Conservation (phyloP, 2,113 vertebrate species). For the Talpa occidentalis region DNA sequence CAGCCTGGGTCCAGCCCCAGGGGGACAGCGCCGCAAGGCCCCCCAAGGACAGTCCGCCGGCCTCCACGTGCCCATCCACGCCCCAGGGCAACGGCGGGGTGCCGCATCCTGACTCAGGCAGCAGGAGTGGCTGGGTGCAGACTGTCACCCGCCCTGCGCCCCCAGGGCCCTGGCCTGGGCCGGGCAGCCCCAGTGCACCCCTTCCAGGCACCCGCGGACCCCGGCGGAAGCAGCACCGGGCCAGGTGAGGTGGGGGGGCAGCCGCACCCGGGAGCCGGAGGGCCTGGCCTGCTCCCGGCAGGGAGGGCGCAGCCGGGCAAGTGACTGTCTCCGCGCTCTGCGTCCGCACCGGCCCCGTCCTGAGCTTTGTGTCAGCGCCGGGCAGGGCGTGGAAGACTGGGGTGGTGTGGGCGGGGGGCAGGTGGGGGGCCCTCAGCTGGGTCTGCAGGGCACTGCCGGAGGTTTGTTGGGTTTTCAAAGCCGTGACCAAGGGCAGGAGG, state of each 20-base stretch:
- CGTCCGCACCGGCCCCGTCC: too few species aligned
- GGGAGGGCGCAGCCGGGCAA: too few species aligned
- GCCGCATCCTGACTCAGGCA: slow-evolving; percentile 85
- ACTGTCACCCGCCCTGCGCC: slow-evolving; percentile 89
- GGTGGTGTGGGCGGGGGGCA: too few species aligned
- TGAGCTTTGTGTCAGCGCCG: too few species aligned
- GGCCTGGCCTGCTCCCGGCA: too few species aligned
- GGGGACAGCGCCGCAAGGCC: slow-evolving; percentile 87
- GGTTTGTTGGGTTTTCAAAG: too few species aligned
- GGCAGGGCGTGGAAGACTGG: too few species aligned
- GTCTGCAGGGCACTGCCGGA: too few species aligned
- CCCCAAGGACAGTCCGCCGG: slow-evolving; percentile 88
- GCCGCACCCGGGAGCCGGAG: too few species aligned
- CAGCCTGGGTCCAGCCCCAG: slow-evolving; percentile 91
- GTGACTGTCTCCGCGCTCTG: too few species aligned
- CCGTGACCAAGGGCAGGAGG: too few species aligned
- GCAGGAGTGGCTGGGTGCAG: slow-evolving; percentile 87
- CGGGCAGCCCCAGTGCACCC: slow-evolving; percentile 79
- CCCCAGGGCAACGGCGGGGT: slow-evolving; percentile 88
- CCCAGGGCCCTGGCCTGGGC: slow-evolving; percentile 77
- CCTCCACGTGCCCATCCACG: slow-evolving; percentile 85
- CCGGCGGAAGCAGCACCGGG: slow-evolving; percentile 80
- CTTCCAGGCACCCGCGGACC: slow-evolving; percentile 84
- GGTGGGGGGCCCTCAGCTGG: too few species aligned
- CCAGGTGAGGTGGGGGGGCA: slow-evolving; percentile 84